phyloP scores from a whole-genome alignment of 2,888 invertebrate species.

The Himalopsyche japonica region DNA sequence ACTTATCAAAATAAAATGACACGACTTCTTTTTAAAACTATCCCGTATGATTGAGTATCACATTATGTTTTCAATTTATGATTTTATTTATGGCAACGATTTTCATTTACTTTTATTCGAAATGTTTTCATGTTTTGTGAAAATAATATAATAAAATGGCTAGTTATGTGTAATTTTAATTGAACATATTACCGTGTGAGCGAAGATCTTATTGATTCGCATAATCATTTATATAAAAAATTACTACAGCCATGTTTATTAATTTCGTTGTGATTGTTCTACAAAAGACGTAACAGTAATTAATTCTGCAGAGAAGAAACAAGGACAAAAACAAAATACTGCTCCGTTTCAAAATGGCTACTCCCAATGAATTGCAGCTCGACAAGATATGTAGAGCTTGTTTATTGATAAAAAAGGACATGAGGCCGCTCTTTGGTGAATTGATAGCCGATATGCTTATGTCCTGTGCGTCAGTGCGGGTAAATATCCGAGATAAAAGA shows the following conservation, averaged over 20 bases:
- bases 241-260: background rate
- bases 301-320: background rate
- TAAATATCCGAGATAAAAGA: conserved; percentile 45
- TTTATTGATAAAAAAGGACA: conserved; percentile 66
- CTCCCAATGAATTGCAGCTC: conserved; percentile 47
- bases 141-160: background rate
- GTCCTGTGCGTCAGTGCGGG: conserved; percentile 66
- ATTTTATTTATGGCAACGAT: background rate
- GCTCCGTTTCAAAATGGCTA: conserved; percentile 32
- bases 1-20: background rate
- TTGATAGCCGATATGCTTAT: conserved; percentile 68
- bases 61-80: too few species aligned
- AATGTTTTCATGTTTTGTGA: conserved; percentile 1
- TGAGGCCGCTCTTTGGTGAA: conserved; percentile 67
- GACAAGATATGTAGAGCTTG: conserved; percentile 69
- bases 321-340: conserved; percentile 27
- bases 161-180: background rate
- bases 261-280: background rate
- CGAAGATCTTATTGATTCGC: background rate
- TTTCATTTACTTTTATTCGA: background rate
- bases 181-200: background rate
- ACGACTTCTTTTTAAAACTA: background rate
- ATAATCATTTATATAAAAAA: background rate
- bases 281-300: background rate
- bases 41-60: background rate